Percentiles rank a stretch among this genome's conserved stretches.
phyloP scores from a whole-genome alignment of 2,113 vertebrate species.

The Cephalopterus ornatus region DNA sequence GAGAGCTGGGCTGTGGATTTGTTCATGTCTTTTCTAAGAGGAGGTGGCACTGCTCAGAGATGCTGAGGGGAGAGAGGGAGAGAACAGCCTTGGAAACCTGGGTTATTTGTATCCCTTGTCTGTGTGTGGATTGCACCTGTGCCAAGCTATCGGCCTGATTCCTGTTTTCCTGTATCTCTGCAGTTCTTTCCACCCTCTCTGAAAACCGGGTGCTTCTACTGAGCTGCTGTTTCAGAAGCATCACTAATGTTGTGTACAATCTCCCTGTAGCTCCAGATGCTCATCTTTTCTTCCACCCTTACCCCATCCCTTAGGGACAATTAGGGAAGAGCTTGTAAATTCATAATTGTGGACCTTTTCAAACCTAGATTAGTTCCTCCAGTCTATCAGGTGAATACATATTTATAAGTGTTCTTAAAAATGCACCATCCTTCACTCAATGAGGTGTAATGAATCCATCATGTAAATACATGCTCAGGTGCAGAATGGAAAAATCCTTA shows the following conservation, averaged over 20 bases:
- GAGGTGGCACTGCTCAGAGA: not conserved
- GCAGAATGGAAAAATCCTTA: not conserved
- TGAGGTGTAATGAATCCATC: conserved; percentile 32
- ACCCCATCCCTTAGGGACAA: not conserved
- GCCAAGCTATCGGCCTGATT: rapidly evolving
- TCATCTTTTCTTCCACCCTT: not conserved
- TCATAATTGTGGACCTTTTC: conserved; percentile 29
- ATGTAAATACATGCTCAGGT: conserved; percentile 1
- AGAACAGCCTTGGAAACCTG: not conserved
- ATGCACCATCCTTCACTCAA: not conserved
- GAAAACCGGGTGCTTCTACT: not conserved
- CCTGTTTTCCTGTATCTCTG: not conserved
- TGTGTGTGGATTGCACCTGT: not conserved
- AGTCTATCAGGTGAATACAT: not conserved
- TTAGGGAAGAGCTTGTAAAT: conserved; percentile 12
- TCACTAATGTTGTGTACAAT: not conserved
- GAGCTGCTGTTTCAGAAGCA: not conserved
- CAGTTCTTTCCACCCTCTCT: not conserved
- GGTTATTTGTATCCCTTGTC: not conserved
- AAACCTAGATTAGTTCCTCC: not conserved
- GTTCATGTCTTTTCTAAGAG: not conserved
- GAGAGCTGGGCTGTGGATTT: not conserved
- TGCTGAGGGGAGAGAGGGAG: not conserved
- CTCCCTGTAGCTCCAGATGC: not conserved
- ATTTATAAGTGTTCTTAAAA: conserved; percentile 28